Evolutionary conservation across 1,140 invertebrate species (phyloP).

Genomic region (Bombyx mandarina): DNA sequence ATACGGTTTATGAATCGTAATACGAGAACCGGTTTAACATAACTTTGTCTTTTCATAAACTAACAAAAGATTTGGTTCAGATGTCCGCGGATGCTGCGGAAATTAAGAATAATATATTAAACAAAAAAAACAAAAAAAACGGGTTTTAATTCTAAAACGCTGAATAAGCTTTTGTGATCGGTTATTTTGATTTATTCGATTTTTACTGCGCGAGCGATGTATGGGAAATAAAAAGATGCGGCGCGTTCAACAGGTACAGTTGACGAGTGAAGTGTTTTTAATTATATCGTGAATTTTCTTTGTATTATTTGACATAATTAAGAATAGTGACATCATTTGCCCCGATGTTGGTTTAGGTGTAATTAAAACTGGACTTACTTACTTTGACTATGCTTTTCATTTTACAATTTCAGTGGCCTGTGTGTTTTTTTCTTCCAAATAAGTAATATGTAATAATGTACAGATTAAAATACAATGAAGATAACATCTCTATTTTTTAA

Average conservation of each 20-base stretch:
- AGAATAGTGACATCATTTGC: too few relatives aligned
- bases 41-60: slow-evolving; percentile 45
- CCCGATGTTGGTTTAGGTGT: too few relatives aligned
- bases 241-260: slow-evolving; percentile 58
- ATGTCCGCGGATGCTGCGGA: slow-evolving; percentile 59
- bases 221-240: slow-evolving; percentile 54
- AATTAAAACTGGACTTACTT: too few relatives aligned
- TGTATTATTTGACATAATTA: too few relatives aligned
- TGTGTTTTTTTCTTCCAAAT: too few relatives aligned
- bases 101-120: slow-evolving; percentile 6
- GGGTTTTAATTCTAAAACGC: slow-evolving; percentile 37
- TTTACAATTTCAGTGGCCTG: too few relatives aligned
- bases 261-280: slow-evolving; percentile 19
- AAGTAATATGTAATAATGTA: too few relatives aligned
- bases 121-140: slow-evolving; percentile 43
- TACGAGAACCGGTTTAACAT: slow-evolving; percentile 51
- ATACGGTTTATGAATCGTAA: slow-evolving; percentile 35
- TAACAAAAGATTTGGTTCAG: slow-evolving; percentile 49
- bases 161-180: slow-evolving; percentile 64
- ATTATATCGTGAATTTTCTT: background rate
- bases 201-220: slow-evolving; percentile 51
- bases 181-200: slow-evolving; percentile 70
- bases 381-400: too few relatives aligned
- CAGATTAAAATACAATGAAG: too few relatives aligned
- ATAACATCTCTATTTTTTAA: too few relatives aligned